These are phyloP conservation scores for Etheostoma nigrum DNA, from an alignment of 2,797 vertebrate genomes.

Conservation along the genomic window DNA sequence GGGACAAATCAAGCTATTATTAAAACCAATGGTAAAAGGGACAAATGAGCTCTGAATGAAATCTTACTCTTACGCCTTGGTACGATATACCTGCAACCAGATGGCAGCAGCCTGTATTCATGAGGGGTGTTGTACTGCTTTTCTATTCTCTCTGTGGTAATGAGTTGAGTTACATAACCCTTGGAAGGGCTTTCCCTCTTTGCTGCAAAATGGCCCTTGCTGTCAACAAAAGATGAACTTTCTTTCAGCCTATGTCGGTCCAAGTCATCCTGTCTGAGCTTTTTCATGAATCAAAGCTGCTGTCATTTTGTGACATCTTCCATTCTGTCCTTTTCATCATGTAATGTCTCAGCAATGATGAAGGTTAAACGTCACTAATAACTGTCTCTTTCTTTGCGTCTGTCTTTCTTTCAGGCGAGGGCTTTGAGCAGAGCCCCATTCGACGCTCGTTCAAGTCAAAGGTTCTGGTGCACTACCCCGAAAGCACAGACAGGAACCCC, in stretches of 20 bases:
- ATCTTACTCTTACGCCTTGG: too few species aligned
- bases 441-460: constrained; percentile 97
- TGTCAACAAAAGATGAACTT: constrained; percentile 37
- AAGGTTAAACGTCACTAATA: constrained; percentile 30
- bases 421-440: constrained; percentile 96
- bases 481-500: constrained; percentile 94
- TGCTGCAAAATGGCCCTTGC: constrained; percentile 48
- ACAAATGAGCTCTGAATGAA: too few species aligned
- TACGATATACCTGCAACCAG: too few species aligned
- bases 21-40: too few species aligned
- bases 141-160: constrained; percentile 57
- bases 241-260: constrained; percentile 18
- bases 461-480: constrained; percentile 95
- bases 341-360: constrained; percentile 27
- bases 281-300: constrained; percentile 35
- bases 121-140: constrained; percentile 40
- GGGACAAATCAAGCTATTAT: too few species aligned
- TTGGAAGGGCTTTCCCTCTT: constrained; percentile 37
- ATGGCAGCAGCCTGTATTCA: not conserved
- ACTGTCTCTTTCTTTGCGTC: not conserved
- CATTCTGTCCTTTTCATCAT: not conserved
- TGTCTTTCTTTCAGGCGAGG: constrained; percentile 87
- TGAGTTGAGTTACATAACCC: constrained; percentile 62
- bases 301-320: constrained; percentile 22
- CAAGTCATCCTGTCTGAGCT: constrained; percentile 32